These are phyloP conservation scores for Parascotia fuliginaria DNA, from an alignment of 2,888 invertebrate species.

Conservation along the genomic window DNA sequence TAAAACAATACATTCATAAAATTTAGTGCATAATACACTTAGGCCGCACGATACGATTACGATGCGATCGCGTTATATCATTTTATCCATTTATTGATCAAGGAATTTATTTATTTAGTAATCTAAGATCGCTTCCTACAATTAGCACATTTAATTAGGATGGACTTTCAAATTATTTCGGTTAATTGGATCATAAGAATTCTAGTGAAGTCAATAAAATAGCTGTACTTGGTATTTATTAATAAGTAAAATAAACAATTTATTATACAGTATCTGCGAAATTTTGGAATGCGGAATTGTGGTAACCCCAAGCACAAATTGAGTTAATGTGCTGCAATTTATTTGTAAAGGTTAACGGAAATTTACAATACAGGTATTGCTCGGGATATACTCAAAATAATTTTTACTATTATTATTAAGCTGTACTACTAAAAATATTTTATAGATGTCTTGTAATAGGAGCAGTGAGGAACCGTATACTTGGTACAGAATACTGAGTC, in stretches of 20 bases:
- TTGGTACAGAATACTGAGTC: too few relatives aligned
- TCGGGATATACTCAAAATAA: not conserved
- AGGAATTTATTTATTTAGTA: slow-evolving; percentile 27
- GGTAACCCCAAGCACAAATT: not conserved
- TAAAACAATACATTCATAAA: slow-evolving; percentile 81
- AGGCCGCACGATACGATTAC: slow-evolving; percentile 48
- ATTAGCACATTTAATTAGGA: slow-evolving; percentile 27
- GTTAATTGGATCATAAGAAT: slow-evolving; percentile 23
- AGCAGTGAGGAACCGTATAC: too few relatives aligned
- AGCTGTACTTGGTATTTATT: slow-evolving; percentile 11
- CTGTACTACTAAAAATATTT: too few relatives aligned
- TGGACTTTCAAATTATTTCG: slow-evolving; percentile 25
- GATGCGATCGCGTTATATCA: slow-evolving; percentile 33
- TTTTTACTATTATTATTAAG: not conserved
- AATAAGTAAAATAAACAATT: slow-evolving; percentile 10
- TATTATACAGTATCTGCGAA: not conserved
- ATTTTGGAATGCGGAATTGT: slow-evolving; percentile 7
- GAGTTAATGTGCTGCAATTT: not conserved
- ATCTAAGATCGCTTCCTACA: slow-evolving; percentile 15
- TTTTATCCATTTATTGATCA: slow-evolving; percentile 27
- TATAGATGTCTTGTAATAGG: too few relatives aligned
- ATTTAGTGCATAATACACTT: slow-evolving; percentile 56
- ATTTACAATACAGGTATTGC: not conserved
- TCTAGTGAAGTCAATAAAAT: slow-evolving; percentile 22
- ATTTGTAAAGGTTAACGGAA: slow-evolving; percentile 6